Percentiles rank a stretch among this genome's conserved stretches.
Evolutionary conservation across 1,140 invertebrate species (phyloP).

Genomic region (Cephus cinctus): DNA sequence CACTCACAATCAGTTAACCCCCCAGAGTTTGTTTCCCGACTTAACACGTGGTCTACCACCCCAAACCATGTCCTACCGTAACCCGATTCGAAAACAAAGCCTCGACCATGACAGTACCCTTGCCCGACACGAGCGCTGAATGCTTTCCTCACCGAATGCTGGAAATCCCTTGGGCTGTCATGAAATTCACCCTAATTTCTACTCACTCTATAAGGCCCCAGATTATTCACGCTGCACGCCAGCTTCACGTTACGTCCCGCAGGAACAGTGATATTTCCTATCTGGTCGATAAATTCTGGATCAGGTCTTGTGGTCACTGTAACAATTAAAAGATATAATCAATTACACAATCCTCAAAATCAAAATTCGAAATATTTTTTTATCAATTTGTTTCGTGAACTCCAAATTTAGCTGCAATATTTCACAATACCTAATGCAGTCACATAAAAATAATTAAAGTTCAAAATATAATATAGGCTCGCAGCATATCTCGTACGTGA

Average conservation of each 20-base stretch:
- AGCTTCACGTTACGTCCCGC: conserved; percentile 84
- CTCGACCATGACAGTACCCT: too few relatives aligned
- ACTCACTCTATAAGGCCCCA: conserved; percentile 79
- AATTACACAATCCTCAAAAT: too few relatives aligned
- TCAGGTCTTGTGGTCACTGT: conserved; percentile 54
- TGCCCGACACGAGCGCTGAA: not conserved
- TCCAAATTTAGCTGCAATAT: too few relatives aligned
- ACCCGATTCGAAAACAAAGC: too few relatives aligned
- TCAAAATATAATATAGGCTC: too few relatives aligned
- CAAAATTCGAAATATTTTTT: too few relatives aligned
- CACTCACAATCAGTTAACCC: conserved; percentile 14
- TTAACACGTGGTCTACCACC: too few relatives aligned
- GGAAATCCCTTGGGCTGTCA: not conserved
- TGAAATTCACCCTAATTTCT: not conserved
- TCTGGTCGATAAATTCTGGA: conserved; percentile 65
- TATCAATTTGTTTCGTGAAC: too few relatives aligned
- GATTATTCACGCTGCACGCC: conserved; percentile 86
- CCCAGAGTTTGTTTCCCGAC: too few relatives aligned
- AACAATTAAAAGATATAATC: conserved; percentile 33
- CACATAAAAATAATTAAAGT: conserved; percentile 2
- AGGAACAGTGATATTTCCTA: conserved; percentile 68
- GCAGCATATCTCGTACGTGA: too few relatives aligned
- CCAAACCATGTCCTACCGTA: too few relatives aligned
- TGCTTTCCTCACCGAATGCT: not conserved
- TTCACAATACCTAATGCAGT: not conserved